phyloP scores from a whole-genome alignment of 2,888 invertebrate species.

The Zonitis immaculata region DNA sequence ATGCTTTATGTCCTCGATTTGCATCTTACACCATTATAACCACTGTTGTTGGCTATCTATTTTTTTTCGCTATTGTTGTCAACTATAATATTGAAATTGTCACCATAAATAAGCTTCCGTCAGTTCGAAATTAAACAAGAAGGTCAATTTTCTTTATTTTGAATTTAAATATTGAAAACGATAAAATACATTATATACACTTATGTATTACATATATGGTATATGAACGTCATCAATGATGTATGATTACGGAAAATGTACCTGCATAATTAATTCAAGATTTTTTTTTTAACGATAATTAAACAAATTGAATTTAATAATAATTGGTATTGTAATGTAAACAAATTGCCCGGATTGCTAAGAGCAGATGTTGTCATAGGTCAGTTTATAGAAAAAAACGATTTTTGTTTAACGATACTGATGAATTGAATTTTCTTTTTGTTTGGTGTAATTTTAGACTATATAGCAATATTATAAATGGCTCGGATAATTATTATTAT shows the following conservation, averaged over 20 bases:
- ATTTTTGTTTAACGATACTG: not conserved
- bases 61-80: not conserved
- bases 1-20: constrained; percentile 34
- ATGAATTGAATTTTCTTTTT: no score
- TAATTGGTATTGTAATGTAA: not conserved
- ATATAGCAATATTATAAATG: no score
- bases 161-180: no score
- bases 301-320: no score
- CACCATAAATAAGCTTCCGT: constrained; percentile 1
- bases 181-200: no score
- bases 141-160: constrained; percentile 1
- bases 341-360: not conserved
- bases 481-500: no score
- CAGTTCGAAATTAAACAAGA: not conserved
- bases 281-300: no score
- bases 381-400: not conserved
- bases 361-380: not conserved
- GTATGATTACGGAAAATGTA: no score
- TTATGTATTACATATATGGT: no score
- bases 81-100: constrained; percentile 2
- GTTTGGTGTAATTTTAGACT: no score
- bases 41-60: not conserved
- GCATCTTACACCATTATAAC: constrained; percentile 21
- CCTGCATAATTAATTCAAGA: no score
- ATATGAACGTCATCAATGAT: no score